Evolutionary conservation across 2,888 invertebrate species (phyloP), one percentile per base, ranked within the genome.

Genomic region (Scaeva pyrastri): DNA sequence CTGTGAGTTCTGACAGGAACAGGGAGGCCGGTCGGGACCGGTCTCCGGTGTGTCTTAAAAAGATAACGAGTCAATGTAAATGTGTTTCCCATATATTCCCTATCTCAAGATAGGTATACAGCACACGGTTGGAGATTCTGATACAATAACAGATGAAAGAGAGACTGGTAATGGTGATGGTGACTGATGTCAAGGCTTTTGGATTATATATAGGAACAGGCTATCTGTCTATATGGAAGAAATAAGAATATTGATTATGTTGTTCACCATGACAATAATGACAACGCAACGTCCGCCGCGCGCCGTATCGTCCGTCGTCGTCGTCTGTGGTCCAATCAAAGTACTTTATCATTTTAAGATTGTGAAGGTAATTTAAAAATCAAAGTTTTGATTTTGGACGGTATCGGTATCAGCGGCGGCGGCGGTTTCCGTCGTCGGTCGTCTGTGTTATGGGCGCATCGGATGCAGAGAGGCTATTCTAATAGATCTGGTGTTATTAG

Each of bases 241-340:
- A 76, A 72, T 52, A 60, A 60, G 82, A 77, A 77, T 72, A 43
- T 83, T 83, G 73, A 83, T 77, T 83, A 78, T 83, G 77, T 83
- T 83, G 82, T 83, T 36, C 77, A 23, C 23, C 52, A 41, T 23
- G 41, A 48, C 64, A 66, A 66, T 66, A 41, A 48, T 66, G 64
- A 66, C 78, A 74, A 70, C 73, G 56, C 78, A 70, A 73, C 78
- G 83, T 31, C 31, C 31, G 31, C 3, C 31, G 6, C 8, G 5
- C 31, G 2, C 8, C 31, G 31, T 1, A 31, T 31, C 31, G 3
- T 31, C 31, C n/a, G 26, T 26, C 26, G 26, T 26, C 26, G 31
- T 41, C 41, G 41, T 83, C 83, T 83, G 83, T 83, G 83, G 83
- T 83, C 83, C 73, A 60, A 21, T 58, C 45, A 19, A 56, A 72